A percentile compares a stretch with the other conserved stretches of the same genome.
phyloP scores from a whole-genome alignment of 2,113 vertebrate species.

The Arenaria interpres region DNA sequence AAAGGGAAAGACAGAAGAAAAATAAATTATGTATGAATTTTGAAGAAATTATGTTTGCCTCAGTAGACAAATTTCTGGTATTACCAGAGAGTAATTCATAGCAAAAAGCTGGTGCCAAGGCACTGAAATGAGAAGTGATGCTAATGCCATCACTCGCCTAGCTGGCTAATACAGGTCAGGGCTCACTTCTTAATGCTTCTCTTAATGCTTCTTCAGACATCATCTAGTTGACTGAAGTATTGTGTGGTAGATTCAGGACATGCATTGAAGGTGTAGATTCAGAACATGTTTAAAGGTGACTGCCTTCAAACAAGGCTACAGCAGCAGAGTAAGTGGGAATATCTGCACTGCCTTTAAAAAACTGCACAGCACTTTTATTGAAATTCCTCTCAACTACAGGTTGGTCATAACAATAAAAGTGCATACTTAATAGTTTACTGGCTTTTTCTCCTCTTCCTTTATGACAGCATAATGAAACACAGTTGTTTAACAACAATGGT shows the following conservation, averaged over 20 bases:
- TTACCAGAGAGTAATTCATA: neutral
- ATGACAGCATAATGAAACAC: conserved; percentile 19
- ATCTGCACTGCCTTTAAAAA: neutral
- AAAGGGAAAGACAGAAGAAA: conserved; percentile 9
- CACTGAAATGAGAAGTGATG: neutral
- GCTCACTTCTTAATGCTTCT: neutral
- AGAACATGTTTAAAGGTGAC: neutral
- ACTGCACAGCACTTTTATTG: neutral
- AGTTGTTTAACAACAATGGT: neutral
- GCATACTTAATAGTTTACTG: neutral
- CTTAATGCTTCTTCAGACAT: neutral
- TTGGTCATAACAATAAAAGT: conserved; percentile 14
- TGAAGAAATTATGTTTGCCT: neutral
- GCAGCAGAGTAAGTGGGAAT: neutral
- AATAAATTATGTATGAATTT: neutral
- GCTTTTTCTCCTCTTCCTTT: conserved; percentile 17
- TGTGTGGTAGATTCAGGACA: neutral
- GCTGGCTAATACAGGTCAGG: neutral
- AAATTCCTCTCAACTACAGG: neutral
- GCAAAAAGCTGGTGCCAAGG: neutral
- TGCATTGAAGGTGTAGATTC: neutral
- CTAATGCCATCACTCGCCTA: neutral
- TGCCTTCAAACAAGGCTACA: neutral
- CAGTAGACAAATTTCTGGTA: neutral
- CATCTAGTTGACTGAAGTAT: neutral